Percentiles rank a stretch among this genome's conserved stretches.
These are phyloP conservation scores for Bursaphelenchus mucronatus DNA, from an alignment of 1,140 invertebrate genomes.

Conservation along the genomic window DNA sequence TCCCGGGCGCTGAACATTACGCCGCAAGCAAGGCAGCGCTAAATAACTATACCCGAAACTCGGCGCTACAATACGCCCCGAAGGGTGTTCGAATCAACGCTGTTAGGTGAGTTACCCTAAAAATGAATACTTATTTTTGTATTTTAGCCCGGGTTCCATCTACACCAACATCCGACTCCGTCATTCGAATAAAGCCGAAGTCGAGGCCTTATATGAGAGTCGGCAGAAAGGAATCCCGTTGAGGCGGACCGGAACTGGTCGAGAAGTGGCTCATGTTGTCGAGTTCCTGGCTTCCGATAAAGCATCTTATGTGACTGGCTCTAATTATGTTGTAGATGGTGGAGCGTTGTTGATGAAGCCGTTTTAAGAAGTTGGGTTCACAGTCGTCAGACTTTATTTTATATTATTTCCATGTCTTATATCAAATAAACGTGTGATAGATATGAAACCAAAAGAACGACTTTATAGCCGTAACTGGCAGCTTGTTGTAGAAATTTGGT, in stretches of 20 bases:
- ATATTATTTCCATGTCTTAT: too few species aligned
- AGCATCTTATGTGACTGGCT: slow-evolving; percentile 76
- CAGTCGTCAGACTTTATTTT: too few species aligned
- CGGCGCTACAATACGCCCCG: slow-evolving; percentile 11
- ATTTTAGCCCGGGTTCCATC: slow-evolving; percentile 23
- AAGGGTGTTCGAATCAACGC: slow-evolving; percentile 23
- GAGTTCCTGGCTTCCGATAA: slow-evolving; percentile 76
- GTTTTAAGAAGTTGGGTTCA: too few species aligned
- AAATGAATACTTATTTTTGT: neutral
- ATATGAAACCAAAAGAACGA: too few species aligned
- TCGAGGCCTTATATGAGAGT: slow-evolving; percentile 6
- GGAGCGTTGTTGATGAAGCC: slow-evolving; percentile 61
- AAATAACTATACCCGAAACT: slow-evolving; percentile 28
- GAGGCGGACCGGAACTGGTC: slow-evolving; percentile 70
- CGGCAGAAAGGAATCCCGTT: slow-evolving; percentile 62
- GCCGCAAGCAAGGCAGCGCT: slow-evolving; percentile 18
- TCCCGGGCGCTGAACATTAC: slow-evolving; percentile 21
- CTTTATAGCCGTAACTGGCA: too few species aligned
- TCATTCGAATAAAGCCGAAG: neutral
- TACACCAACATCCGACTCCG: slow-evolving; percentile 26
- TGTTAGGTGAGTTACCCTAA: slow-evolving; percentile 23
- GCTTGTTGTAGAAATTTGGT: too few species aligned
- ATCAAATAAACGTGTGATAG: too few species aligned
- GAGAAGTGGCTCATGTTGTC: slow-evolving; percentile 75
- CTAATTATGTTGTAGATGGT: slow-evolving; percentile 74